Percentiles rank a stretch among this genome's conserved stretches.
phyloP scores from a whole-genome alignment of 2,888 invertebrate genomes.

The Scaptomyza polygonia region DNA sequence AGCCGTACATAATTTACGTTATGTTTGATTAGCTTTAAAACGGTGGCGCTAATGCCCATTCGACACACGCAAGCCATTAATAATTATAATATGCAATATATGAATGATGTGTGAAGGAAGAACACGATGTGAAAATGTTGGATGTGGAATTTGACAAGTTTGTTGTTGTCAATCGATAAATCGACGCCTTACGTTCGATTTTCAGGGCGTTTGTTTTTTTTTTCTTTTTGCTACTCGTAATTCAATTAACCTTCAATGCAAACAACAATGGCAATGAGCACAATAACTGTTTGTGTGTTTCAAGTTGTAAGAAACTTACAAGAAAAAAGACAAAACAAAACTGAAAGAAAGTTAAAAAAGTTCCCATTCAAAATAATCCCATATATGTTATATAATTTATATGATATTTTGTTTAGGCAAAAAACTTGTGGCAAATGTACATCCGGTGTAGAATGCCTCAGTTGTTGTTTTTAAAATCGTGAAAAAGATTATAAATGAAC shows the following conservation, averaged over 20 bases:
- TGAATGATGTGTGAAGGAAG: background rate
- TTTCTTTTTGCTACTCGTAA: conserved; percentile 46
- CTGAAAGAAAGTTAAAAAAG: background rate
- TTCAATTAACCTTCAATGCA: conserved; percentile 73
- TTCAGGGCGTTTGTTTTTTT: conserved; percentile 17
- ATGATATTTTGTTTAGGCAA: too few species aligned
- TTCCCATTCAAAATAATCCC: background rate
- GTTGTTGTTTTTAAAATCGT: background rate
- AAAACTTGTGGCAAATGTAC: background rate
- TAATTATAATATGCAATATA: conserved; percentile 26
- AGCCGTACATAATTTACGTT: conserved; percentile 13
- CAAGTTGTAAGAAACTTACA: conserved; percentile 6
- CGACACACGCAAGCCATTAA: conserved; percentile 21
- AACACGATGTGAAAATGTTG: background rate
- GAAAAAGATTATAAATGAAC: background rate
- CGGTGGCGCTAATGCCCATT: conserved; percentile 21
- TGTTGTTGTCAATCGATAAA: conserved; percentile 42
- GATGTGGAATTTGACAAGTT: conserved; percentile 19
- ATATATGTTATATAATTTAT: background rate
- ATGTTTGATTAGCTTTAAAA: background rate
- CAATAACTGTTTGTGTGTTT: conserved; percentile 11
- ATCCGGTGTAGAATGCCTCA: background rate
- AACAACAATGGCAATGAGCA: conserved; percentile 46
- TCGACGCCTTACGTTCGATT: conserved; percentile 35
- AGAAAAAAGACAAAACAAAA: conserved; percentile 34